Evolutionary conservation across 2,888 invertebrate genomes (phyloP).

Genomic region (Noctua janthina): DNA sequence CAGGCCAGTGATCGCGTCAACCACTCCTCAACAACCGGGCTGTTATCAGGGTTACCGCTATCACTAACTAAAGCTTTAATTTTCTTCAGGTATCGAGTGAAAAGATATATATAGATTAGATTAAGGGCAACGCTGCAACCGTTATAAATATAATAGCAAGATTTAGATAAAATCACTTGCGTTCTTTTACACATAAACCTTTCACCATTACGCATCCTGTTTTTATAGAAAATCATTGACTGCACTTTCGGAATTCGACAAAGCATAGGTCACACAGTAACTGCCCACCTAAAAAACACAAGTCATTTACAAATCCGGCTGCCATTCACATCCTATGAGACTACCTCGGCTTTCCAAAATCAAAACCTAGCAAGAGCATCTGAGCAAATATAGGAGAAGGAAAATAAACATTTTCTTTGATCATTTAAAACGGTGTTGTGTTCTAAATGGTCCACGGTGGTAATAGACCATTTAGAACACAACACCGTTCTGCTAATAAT

Average conservation of each 20-base stretch:
- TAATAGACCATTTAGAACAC: no score
- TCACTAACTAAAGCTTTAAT: not conserved
- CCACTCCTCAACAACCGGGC: slow-evolving; percentile 51
- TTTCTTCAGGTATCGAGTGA: not conserved
- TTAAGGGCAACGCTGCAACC: not conserved
- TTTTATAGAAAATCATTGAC: not conserved
- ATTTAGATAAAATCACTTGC: no score
- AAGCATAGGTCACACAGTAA: not conserved
- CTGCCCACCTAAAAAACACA: not conserved
- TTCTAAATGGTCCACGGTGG: no score
- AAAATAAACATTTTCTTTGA: no score
- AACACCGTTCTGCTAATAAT: no score
- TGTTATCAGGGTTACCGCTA: slow-evolving; percentile 49
- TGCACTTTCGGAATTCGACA: slow-evolving; percentile 12
- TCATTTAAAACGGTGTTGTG: no score
- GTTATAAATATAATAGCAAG: no score
- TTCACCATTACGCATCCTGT: slow-evolving; percentile 18
- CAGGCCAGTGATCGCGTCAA: slow-evolving; percentile 35
- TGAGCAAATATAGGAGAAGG: no score
- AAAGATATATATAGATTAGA: not conserved
- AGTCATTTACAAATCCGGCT: slow-evolving; percentile 9
- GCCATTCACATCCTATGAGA: not conserved
- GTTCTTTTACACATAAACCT: not conserved
- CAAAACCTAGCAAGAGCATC: no score
- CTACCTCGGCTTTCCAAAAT: no score